Base-by-base conservation (phyloP, 2,113 vertebrate genomes). In the Notothenia coriiceps region DNA sequence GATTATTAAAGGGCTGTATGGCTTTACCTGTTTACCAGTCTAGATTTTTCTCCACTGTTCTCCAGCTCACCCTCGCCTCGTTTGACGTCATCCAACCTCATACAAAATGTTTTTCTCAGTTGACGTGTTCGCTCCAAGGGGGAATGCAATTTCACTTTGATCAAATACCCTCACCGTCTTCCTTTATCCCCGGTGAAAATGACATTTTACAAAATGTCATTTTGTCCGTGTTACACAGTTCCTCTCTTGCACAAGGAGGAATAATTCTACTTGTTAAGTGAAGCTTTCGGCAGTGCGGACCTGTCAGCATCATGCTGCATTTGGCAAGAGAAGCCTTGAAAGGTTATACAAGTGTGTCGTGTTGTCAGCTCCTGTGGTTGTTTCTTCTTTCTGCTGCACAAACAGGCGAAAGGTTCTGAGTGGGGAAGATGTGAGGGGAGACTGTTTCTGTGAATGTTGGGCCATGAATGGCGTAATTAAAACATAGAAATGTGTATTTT, bases 131-230 rank as follows among this genome's bases (percentile, higher is more conserved):
- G 70, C 84, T 78, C 55, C 9, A 46, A 82, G 80, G 80, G 77
- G 79, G 66, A 83, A 87, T 77, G 80, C 74, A 88, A 77, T 89
- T 86, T 87, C 75, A 43, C 85, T 87, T 87, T 90, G 86, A 92
- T 92, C 84, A 85, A 91, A 91, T 85, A 77, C 86, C 82, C 82
- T 62, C 65, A 49, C 79, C 79, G 47, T 50, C 74, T 84, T 25
- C 18, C 66, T 86, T 88, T 84, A 89, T 68, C 74, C 73, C 64
- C 54, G 43, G 84, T 64, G 67, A 87, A 91, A 92, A 89, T 91
- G 90, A 88, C 88, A 90, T 91, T 91, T 92, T 57, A 14, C 77
- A 69, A 88, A 92, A 92, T 88, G 91, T 90, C 86, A 92, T 86
- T 89, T 86, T 22, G 43, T 68, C 76, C 51, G 9, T 57, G 81